A percentile compares a stretch with the other conserved stretches of the same genome.
Conservation (phyloP, 2,797 vertebrate species). For the Lacerta agilis region DNA sequence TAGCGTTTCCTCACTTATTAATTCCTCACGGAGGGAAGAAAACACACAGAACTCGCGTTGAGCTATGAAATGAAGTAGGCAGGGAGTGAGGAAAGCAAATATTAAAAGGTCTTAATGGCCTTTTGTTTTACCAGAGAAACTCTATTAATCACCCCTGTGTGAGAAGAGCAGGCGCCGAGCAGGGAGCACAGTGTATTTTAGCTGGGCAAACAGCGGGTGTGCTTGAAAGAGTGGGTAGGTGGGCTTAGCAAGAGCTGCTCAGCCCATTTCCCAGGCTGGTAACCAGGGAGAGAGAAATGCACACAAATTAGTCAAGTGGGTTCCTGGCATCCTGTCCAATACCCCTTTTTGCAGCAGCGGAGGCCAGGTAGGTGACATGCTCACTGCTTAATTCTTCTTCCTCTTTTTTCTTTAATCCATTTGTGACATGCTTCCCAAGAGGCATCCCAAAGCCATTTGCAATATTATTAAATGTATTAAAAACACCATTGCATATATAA, state of each 20-base stretch:
- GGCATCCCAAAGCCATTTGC: no score
- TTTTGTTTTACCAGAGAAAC: slow-evolving; percentile 57
- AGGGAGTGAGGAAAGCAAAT: slow-evolving; percentile 60
- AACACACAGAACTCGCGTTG: neutral
- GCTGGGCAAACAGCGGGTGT: neutral
- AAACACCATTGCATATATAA: no score
- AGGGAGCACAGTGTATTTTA: slow-evolving; percentile 4
- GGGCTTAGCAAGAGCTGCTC: accelerated
- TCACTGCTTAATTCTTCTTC: no score
- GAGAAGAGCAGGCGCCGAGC: neutral
- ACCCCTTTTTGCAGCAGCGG: neutral
- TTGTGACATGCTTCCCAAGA: no score
- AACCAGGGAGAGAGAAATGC: accelerated
- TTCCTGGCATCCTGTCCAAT: neutral
- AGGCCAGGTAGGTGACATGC: no score
- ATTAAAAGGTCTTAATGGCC: slow-evolving; percentile 60
- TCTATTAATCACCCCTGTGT: slow-evolving; percentile 39
- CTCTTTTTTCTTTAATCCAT: no score
- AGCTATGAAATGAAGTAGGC: slow-evolving; percentile 57
- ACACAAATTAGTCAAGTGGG: accelerated
- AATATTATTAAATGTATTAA: no score
- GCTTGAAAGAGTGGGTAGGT: neutral
- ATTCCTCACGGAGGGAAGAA: neutral
- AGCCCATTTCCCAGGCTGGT: neutral
- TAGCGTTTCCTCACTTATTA: slow-evolving; percentile 3